Conservation (phyloP, 2,113 vertebrate species). For the Boleophthalmus pectinirostris region DNA sequence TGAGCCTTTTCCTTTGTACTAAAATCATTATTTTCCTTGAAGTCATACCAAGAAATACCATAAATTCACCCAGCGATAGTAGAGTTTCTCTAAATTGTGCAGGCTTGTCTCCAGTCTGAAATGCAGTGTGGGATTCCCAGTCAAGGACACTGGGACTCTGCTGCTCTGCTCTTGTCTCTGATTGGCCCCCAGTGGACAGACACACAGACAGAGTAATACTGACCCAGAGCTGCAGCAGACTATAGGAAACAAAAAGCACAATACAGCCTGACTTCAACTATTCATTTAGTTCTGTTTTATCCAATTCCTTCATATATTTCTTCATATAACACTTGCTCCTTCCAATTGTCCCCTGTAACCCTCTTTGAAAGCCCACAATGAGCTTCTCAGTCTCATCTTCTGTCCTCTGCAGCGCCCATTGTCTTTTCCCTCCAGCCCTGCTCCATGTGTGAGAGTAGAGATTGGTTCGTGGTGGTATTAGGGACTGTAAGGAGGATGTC, state of each 20-base stretch:
- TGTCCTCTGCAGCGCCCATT: slow-evolving; percentile 23
- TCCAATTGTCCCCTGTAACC: slow-evolving; percentile 20
- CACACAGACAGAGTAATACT: slow-evolving; percentile 44
- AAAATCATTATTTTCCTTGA: neutral
- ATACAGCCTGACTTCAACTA: slow-evolving; percentile 42
- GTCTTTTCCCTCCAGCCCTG: slow-evolving; percentile 47
- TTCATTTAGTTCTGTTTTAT: slow-evolving; percentile 16
- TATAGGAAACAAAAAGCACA: slow-evolving; percentile 45
- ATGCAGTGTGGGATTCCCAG: slow-evolving; percentile 58
- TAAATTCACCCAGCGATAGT: slow-evolving; percentile 22
- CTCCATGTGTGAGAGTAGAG: slow-evolving; percentile 60
- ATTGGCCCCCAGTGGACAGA: slow-evolving; percentile 62
- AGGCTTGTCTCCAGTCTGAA: slow-evolving; percentile 14
- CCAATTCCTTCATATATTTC: slow-evolving; percentile 12
- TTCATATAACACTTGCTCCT: neutral
- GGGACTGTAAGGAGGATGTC: slow-evolving; percentile 63
- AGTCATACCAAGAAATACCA: neutral
- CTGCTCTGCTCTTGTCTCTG: slow-evolving; percentile 49
- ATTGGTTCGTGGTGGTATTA: slow-evolving; percentile 63
- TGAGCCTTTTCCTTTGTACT: no score
- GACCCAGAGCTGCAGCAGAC: slow-evolving; percentile 37
- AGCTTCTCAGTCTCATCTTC: slow-evolving; percentile 15
- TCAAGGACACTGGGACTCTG: slow-evolving; percentile 63
- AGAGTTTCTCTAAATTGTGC: slow-evolving; percentile 17
- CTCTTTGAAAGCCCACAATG: slow-evolving; percentile 29